Evolutionary conservation across 2,113 vertebrate genomes (phyloP), one percentile per base, ranked within the genome.

Genomic region (Xiphophorus hellerii): DNA sequence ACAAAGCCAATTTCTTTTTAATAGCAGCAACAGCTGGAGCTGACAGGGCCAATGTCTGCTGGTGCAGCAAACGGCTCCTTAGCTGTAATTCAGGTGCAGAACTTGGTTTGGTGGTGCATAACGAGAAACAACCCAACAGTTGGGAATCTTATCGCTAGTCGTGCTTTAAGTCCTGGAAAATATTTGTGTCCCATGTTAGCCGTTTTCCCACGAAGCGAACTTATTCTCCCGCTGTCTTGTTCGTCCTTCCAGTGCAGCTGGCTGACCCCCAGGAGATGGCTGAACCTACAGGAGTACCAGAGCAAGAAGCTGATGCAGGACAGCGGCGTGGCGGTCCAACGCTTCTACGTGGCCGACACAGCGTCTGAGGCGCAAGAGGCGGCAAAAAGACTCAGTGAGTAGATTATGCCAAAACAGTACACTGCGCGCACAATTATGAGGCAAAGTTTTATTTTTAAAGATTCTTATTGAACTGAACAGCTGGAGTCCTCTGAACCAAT

Each of bases 291-390:
- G 84, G 98, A 99, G 88, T 99, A 98, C 94, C 97, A 99, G 94
- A 99, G 97, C 95, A 99, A 99, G 94, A 98, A 97, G 93, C 93
- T 99, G 90, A 99, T 99, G 98, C 96, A 96, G 84, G 97, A 99
- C 84, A 93, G 96, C 0, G 97, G 98, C 12, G 97, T 99, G 84
- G 90, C 95, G 48, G 97, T 99, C 84, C 98, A 99, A 81, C 96
- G 96, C 72, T 99, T 99, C 93, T 97, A 96, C 39, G 97, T 99
- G 65, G 98, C 96, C 58, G 94, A 95, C 92, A 95, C 95, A 29
- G 95, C 96, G 39, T 91, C 92, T n/a, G 96, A 96, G 80, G 98
- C 98, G 77, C 92, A 97, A 62, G 95, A 98, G 81, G 97, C 97
- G 66, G 98, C 98, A 78, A 96, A 96, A 90, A 97, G 90, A 90